Percentiles rank a stretch among this genome's conserved stretches.
Evolutionary conservation across 2,888 invertebrate species (phyloP).

Genomic region (Heliconius charithonia): DNA sequence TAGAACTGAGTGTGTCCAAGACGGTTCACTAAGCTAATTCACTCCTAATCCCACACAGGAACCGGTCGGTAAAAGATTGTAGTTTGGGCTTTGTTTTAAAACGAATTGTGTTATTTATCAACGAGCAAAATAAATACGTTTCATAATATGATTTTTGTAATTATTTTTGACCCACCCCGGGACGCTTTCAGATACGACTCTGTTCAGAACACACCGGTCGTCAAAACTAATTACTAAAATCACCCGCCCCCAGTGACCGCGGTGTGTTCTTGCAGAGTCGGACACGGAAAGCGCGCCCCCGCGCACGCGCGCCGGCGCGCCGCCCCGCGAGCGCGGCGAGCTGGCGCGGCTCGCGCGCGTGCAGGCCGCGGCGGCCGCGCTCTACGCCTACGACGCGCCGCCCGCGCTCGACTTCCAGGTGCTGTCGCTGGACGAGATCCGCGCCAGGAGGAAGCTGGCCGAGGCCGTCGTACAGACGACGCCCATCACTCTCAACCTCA

Average conservation of each 20-base stretch:
- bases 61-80: conserved; percentile 69
- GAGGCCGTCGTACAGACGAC: conserved; percentile 56
- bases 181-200: conserved; percentile 69
- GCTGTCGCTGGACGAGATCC: conserved; percentile 77
- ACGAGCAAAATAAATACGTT: conserved; percentile 82
- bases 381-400: conserved; percentile 85
- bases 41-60: conserved; percentile 70
- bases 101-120: conserved; percentile 81
- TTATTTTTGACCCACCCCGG: conserved; percentile 79
- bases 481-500: conserved; percentile 70
- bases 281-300: conserved; percentile 89
- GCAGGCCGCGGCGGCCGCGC: conserved; percentile 89
- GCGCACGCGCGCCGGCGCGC: conserved; percentile 82
- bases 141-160: conserved; percentile 83
- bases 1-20: conserved; percentile 65
- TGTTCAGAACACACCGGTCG: conserved; percentile 75
- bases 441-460: neutral
- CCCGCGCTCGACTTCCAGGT: conserved; percentile 73
- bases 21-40: conserved; percentile 75
- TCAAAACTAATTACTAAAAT: conserved; percentile 83
- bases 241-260: conserved; percentile 52
- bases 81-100: conserved; percentile 80
- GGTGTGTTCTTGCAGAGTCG: conserved; percentile 90
- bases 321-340: conserved; percentile 41
- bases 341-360: conserved; percentile 87